Percentiles rank a stretch among this genome's conserved stretches.
These are phyloP conservation scores for Semicossyphus pulcher DNA, from an alignment of 2,113 vertebrate species.

Conservation along the genomic window DNA sequence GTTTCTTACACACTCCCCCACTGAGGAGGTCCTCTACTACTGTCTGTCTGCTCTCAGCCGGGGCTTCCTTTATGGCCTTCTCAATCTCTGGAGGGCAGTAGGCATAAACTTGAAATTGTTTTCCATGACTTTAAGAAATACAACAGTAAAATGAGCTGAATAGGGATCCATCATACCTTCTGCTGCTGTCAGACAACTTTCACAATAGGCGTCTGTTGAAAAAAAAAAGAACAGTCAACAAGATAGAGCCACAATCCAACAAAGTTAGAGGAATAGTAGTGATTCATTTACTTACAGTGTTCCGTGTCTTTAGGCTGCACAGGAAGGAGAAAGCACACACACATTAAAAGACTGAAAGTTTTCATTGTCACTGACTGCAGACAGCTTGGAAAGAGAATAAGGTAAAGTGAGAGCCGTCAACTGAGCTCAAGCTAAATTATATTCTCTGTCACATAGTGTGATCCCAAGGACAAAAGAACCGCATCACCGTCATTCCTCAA, in stretches of 20 bases:
- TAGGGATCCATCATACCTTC: slow-evolving; percentile 49
- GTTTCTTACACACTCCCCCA: slow-evolving; percentile 61
- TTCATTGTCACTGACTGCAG: slow-evolving; percentile 46
- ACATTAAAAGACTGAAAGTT: slow-evolving; percentile 42
- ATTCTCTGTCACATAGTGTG: slow-evolving; percentile 37
- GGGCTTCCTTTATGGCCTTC: slow-evolving; percentile 45
- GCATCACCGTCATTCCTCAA: slow-evolving; percentile 50
- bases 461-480: slow-evolving; percentile 48
- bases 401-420: not conserved
- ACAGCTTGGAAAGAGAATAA: not conserved
- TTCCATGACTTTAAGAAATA: not conserved
- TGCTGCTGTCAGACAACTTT: slow-evolving; percentile 72
- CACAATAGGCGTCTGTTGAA: slow-evolving; percentile 71
- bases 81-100: slow-evolving; percentile 63
- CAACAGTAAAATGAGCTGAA: not conserved
- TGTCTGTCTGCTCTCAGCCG: slow-evolving; percentile 37
- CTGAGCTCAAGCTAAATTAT: not conserved
- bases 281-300: slow-evolving; percentile 65
- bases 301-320: slow-evolving; percentile 51
- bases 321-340: slow-evolving; percentile 27
- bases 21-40: slow-evolving; percentile 53
- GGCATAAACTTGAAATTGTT: slow-evolving; percentile 6
- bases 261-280: not conserved
- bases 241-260: not conserved
- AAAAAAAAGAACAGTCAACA: slow-evolving; percentile 11